phyloP scores from a whole-genome alignment of 2,888 invertebrate species.

The Drosophila subsilvestris region DNA sequence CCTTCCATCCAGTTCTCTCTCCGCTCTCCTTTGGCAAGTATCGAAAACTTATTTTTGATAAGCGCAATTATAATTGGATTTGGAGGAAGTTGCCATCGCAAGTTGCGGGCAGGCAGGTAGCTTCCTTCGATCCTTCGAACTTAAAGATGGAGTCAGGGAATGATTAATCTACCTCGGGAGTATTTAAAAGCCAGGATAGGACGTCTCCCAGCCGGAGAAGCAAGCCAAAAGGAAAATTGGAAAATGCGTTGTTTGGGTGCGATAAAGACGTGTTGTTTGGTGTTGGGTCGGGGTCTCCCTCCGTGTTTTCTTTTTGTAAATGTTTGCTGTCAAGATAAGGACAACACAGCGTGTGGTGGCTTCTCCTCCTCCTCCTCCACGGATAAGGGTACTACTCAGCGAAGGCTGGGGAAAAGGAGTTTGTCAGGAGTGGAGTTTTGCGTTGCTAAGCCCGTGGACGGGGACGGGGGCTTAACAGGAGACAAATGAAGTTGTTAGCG shows the following conservation, averaged over 20 bases:
- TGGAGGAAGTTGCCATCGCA: conserved; percentile 63
- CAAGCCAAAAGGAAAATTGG: conserved; percentile 63
- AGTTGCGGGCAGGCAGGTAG: conserved; percentile 57
- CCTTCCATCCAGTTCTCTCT: conserved; percentile 19
- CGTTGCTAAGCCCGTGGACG: conserved; percentile 36
- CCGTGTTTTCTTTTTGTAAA: conserved; percentile 66
- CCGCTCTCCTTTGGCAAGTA: conserved; percentile 51
- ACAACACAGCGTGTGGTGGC: conserved; percentile 69
- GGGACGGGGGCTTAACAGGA: conserved; percentile 63
- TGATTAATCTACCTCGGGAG: conserved; percentile 78
- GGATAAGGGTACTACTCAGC: conserved; percentile 14
- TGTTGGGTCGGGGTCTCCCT: conserved; percentile 8
- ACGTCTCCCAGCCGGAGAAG: conserved; percentile 29
- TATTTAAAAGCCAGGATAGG: conserved; percentile 73
- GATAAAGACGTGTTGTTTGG: conserved; percentile 69
- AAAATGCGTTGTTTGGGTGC: conserved; percentile 64
- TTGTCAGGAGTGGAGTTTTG: conserved; percentile 43
- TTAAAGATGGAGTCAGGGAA: conserved; percentile 46
- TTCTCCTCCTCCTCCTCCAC: conserved; percentile 5
- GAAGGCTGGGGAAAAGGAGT: conserved; percentile 36
- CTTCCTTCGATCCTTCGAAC: conserved; percentile 14
- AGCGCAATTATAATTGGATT: conserved; percentile 80
- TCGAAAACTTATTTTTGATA: conserved; percentile 80
- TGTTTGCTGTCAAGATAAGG: conserved; percentile 79
- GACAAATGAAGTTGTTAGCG: conserved; percentile 76